A percentile compares a stretch with the other conserved stretches of the same genome.
Conservation (phyloP, 2,797 vertebrate species). For the Scomberomorus guttatus region DNA sequence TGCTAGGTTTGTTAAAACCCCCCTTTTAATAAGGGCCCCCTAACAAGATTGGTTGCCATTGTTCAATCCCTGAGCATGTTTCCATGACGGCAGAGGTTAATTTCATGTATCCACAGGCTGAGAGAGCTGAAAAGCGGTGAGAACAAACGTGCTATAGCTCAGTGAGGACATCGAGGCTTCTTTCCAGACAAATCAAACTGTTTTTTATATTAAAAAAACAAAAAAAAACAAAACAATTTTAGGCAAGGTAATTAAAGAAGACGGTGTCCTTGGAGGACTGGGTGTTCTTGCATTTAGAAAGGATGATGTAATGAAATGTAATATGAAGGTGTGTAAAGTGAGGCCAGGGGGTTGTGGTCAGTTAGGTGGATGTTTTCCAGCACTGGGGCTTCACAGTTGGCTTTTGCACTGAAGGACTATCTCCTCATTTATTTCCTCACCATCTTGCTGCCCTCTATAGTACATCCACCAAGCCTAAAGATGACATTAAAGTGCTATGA, state of each 20-base stretch:
- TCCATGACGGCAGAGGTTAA: conserved; percentile 62
- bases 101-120: conserved; percentile 47
- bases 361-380: conserved; percentile 17
- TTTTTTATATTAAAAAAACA: no score
- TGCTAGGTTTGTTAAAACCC: conserved; percentile 44
- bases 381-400: not conserved
- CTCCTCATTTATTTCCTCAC: not conserved
- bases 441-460: not conserved
- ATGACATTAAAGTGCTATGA: not conserved
- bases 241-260: conserved; percentile 25
- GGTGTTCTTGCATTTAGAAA: conserved; percentile 6
- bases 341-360: conserved; percentile 7
- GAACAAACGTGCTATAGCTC: conserved; percentile 29
- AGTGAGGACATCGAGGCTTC: not conserved
- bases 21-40: conserved; percentile 55
- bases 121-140: conserved; percentile 32
- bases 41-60: conserved; percentile 60
- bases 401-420: not conserved
- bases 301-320: conserved; percentile 20
- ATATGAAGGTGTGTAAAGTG: conserved; percentile 13
- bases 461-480: not conserved
- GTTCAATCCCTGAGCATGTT: conserved; percentile 51
- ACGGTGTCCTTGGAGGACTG: not conserved
- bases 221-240: no score
- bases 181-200: conserved; percentile 18